Percentiles rank a stretch among this genome's conserved stretches.
Conservation (phyloP, 2,888 invertebrate genomes). For the Clanis bilineata region DNA sequence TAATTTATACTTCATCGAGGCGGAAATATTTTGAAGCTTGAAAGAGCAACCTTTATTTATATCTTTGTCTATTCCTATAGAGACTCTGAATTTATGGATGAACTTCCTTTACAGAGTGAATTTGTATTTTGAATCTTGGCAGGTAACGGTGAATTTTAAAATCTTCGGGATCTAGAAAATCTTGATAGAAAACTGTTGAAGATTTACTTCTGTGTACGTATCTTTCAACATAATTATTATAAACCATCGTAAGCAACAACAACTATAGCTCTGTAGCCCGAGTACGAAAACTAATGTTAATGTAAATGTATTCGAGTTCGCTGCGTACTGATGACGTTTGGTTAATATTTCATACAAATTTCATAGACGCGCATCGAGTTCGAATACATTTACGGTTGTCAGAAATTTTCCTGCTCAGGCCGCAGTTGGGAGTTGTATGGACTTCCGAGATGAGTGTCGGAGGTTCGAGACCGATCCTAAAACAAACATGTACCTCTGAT, state of each 20-base stretch:
- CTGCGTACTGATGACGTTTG: too few species aligned
- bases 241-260: neutral
- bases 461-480: too few species aligned
- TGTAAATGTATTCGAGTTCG: too few species aligned
- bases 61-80: neutral
- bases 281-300: too few species aligned
- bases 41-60: neutral
- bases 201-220: neutral
- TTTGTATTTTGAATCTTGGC: neutral
- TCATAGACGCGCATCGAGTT: too few species aligned
- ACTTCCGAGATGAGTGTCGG: too few species aligned
- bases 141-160: neutral
- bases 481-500: too few species aligned
- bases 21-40: neutral
- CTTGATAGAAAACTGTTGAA: neutral
- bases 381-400: too few species aligned
- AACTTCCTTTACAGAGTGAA: neutral
- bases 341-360: too few species aligned
- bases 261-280: too few species aligned
- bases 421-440: too few species aligned
- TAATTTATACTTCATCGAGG: constrained; percentile 1
- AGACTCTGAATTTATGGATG: neutral
- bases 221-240: neutral
- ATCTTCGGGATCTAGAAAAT: neutral
- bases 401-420: too few species aligned